A percentile compares a stretch with the other conserved stretches of the same genome.
These are phyloP conservation scores for Drosophila suzukii DNA, from an alignment of 1,140 invertebrate species.

Conservation along the genomic window DNA sequence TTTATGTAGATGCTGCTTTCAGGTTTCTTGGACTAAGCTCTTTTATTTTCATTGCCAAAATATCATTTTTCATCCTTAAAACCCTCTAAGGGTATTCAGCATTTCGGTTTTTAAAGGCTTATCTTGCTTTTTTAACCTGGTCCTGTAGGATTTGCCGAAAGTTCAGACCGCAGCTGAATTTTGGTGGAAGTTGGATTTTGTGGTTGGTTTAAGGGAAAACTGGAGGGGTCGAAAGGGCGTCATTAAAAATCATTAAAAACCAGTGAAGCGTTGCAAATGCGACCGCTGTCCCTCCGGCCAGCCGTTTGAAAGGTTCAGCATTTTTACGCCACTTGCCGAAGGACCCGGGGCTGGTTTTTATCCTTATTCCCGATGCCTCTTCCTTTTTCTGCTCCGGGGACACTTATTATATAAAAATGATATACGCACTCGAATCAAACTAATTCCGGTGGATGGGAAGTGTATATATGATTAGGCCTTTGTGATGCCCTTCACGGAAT, in stretches of 20 bases:
- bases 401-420: constrained; percentile 44
- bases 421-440: constrained; percentile 47
- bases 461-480: no score
- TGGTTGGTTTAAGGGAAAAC: not conserved
- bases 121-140: constrained; percentile 6
- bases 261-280: constrained; percentile 64
- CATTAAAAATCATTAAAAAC: constrained; percentile 77
- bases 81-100: not conserved
- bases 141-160: constrained; percentile 12
- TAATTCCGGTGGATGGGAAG: constrained; percentile 11
- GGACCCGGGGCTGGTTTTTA: constrained; percentile 3
- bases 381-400: constrained; percentile 5
- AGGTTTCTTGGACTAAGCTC: not conserved
- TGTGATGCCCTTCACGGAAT: not conserved
- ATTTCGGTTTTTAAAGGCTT: constrained; percentile 9
- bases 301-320: constrained; percentile 37
- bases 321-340: constrained; percentile 42
- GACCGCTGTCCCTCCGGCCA: constrained; percentile 60
- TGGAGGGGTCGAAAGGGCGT: constrained; percentile 20
- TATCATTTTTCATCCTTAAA: not conserved
- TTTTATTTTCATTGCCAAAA: not conserved
- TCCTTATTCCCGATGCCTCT: not conserved
- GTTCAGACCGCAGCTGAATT: constrained; percentile 2
- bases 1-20: no score
- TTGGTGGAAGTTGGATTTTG: not conserved